Base-by-base conservation (phyloP, 1,140 invertebrate genomes). In the Teleogryllus occipitalis region DNA sequence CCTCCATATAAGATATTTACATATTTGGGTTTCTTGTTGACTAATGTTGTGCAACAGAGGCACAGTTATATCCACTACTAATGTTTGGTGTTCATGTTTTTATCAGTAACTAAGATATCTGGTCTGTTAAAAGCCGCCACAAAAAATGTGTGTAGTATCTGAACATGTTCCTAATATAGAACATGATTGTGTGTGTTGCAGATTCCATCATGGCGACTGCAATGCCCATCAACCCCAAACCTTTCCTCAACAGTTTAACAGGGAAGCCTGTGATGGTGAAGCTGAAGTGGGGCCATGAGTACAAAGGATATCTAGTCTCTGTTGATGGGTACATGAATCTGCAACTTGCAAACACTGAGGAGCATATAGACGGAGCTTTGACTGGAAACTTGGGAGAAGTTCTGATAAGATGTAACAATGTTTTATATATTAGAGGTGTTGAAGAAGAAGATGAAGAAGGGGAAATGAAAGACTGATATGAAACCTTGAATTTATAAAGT, bases 261-360 rank as follows among this genome's bases (percentile, higher is more conserved):
- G 98, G 98, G 46, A 99, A 99, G 89, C 92, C 96, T 73, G 96
- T 99, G 15, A 92, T 99, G 84, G 96, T 99, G 1, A 99, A 99
- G 89, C 88, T 99, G 74, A 99, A 99, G 87, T 99, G 98, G 98
- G 98, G 98, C 48, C 98, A 99, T 86, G 98, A 99, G 88, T 99
- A 99, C 86, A 98, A 98, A 91, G 98, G 98, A 10, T 95, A 96
- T 82, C 87, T 99, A 39, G 97, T 99, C 0, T 98, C 98, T 7
- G 96, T 98, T 14, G 98, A 99, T 89, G 95, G 95, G 8, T 99
- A 99, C 85, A 99, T 99, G 98, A 99, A 99, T 87, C 87, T 99
- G 81, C 97, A 99, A 87, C 86, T 99, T 79, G 97, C 98, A 0
- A 98, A 99, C 84, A 97, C 98, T n/a, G 98, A 99, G 88, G 98